These are phyloP conservation scores for Moxostoma hubbsi DNA, from an alignment of 2,797 vertebrate genomes.

Conservation along the genomic window DNA sequence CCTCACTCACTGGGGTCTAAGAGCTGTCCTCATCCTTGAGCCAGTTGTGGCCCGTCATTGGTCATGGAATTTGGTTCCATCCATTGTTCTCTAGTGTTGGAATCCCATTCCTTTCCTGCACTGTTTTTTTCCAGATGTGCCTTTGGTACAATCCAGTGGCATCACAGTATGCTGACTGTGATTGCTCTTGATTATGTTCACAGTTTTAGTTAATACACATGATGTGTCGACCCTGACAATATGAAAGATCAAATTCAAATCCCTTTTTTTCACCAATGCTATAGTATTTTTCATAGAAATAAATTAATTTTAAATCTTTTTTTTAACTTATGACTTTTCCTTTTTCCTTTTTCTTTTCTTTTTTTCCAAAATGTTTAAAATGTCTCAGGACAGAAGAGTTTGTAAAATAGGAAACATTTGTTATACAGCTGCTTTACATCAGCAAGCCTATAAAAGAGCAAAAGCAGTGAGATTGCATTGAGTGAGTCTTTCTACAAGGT, in stretches of 20 bases:
- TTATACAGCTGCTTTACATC: neutral
- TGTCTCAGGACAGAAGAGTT: too few relatives aligned
- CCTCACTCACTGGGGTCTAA: constrained; percentile 15
- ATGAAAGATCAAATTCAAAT: neutral
- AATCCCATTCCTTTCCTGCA: constrained; percentile 53
- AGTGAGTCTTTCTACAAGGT: neutral
- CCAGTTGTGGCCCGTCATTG: constrained; percentile 27
- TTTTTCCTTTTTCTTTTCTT: neutral
- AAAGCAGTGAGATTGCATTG: neutral
- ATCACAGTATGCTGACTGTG: constrained; percentile 2
- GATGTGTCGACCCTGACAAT: neutral
- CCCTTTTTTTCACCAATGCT: neutral
- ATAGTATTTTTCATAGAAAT: neutral
- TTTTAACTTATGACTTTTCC: too few relatives aligned
- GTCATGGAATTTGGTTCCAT: constrained; percentile 60
- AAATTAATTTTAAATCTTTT: too few relatives aligned
- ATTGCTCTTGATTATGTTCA: constrained; percentile 19
- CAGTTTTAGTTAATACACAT: neutral
- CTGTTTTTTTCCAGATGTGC: constrained; percentile 57
- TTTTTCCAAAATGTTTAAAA: neutral
- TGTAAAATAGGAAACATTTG: too few relatives aligned
- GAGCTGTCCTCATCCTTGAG: constrained; percentile 22
- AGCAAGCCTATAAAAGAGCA: neutral
- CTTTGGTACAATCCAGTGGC: constrained; percentile 19
- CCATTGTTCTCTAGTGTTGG: constrained; percentile 72